phyloP scores from a whole-genome alignment of 2,113 vertebrate species.

The Sinocyclocheilus maitianheensis region DNA sequence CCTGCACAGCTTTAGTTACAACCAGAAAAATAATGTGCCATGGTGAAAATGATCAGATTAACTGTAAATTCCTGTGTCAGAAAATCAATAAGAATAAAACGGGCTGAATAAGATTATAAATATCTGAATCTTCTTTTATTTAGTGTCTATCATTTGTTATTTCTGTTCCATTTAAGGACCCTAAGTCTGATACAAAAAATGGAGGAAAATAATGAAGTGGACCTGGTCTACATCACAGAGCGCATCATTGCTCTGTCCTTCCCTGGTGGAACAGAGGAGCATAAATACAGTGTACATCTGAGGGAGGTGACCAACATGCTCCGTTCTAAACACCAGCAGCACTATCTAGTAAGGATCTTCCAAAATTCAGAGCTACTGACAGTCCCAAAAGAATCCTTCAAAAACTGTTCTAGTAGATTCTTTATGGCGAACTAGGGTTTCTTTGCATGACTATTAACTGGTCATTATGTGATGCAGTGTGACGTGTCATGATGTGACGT shows the following conservation, averaged over 20 bases:
- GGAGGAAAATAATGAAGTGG: conserved; percentile 93
- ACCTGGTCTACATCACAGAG: conserved; percentile 89
- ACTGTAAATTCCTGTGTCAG: no score
- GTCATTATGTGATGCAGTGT: not conserved
- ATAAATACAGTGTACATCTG: conserved; percentile 85
- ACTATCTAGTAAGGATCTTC: conserved; percentile 86
- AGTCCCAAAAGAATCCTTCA: not conserved
- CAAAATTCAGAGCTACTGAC: not conserved
- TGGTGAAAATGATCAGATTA: not conserved
- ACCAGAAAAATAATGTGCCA: not conserved
- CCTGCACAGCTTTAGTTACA: not conserved
- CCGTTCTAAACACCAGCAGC: conserved; percentile 90
- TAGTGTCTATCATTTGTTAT: not conserved
- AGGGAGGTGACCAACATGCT: conserved; percentile 94
- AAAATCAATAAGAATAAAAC: no score
- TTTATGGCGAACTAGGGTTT: not conserved
- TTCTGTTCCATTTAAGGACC: conserved; percentile 67
- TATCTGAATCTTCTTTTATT: not conserved
- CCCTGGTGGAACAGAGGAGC: conserved; percentile 80
- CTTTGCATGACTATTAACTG: not conserved
- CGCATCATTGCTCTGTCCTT: conserved; percentile 93
- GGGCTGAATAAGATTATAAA: not conserved
- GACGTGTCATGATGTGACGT: no score
- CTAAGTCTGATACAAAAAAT: conserved; percentile 80
- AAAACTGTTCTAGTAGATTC: not conserved